phyloP scores from a whole-genome alignment of 2,113 vertebrate species.

The Oncorhynchus gorbuscha region DNA sequence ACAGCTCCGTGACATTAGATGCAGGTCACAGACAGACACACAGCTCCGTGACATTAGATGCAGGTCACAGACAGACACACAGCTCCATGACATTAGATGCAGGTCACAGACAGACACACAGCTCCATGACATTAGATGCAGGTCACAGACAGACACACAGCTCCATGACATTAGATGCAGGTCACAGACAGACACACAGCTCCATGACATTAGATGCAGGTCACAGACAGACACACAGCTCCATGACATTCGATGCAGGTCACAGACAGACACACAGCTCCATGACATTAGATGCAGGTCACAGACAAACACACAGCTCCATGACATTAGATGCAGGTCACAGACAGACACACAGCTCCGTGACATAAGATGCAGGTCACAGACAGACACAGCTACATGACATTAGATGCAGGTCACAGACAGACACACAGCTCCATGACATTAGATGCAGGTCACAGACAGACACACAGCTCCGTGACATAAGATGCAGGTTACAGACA shows the following conservation, averaged over 20 bases:
- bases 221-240: slow-evolving; percentile 35
- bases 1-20: slow-evolving; percentile 44
- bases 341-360: not conserved
- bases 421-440: slow-evolving; percentile 25
- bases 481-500: slow-evolving; percentile 61
- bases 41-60: slow-evolving; percentile 43
- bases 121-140: slow-evolving; percentile 48
- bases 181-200: slow-evolving; percentile 56
- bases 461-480: slow-evolving; percentile 44
- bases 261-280: too few relatives aligned
- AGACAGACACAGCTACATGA: slow-evolving; percentile 53
- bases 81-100: slow-evolving; percentile 44
- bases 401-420: slow-evolving; percentile 59
- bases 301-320: too few relatives aligned
- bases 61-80: slow-evolving; percentile 61
- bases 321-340: too few relatives aligned
- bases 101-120: slow-evolving; percentile 58
- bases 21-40: slow-evolving; percentile 55
- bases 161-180: slow-evolving; percentile 50
- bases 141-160: slow-evolving; percentile 58
- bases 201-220: slow-evolving; percentile 32
- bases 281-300: too few relatives aligned
- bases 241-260: too few relatives aligned
- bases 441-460: not conserved
- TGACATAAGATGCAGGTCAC: slow-evolving; percentile 58